Evolutionary conservation across 2,113 vertebrate species (phyloP).

Genomic region (Nanorana parkeri): DNA sequence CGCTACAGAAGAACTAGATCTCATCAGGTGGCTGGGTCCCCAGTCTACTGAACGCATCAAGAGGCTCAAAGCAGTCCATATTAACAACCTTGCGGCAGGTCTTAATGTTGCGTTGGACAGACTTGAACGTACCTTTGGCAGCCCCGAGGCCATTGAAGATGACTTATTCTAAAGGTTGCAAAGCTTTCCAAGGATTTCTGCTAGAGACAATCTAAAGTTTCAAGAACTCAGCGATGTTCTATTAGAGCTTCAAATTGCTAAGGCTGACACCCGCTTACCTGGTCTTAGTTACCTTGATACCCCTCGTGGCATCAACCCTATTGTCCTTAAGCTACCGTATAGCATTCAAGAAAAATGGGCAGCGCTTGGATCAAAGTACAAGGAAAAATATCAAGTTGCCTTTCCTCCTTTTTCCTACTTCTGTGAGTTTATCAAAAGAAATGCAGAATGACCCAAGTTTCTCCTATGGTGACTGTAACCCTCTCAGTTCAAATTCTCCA

Average conservation of each 20-base stretch:
- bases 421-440: background rate
- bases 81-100: background rate
- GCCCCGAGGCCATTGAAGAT: background rate
- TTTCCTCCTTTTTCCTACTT: background rate
- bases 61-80: background rate
- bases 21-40: background rate
- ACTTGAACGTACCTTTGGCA: background rate
- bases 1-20: background rate
- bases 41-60: background rate
- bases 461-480: no score
- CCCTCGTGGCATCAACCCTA: no score
- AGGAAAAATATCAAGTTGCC: background rate
- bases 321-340: no score
- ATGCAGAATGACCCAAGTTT: no score
- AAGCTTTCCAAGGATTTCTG: background rate
- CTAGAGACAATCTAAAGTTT: background rate
- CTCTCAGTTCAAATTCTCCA: no score
- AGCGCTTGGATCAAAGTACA: background rate
- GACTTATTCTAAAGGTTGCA: background rate
- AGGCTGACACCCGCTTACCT: no score
- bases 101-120: background rate
- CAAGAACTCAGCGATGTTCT: no score
- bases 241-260: no score
- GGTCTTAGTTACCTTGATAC: no score
- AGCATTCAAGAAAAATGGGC: background rate